Conservation (phyloP, 2,797 vertebrate genomes). For the Odontamblyopus lacepedii region DNA sequence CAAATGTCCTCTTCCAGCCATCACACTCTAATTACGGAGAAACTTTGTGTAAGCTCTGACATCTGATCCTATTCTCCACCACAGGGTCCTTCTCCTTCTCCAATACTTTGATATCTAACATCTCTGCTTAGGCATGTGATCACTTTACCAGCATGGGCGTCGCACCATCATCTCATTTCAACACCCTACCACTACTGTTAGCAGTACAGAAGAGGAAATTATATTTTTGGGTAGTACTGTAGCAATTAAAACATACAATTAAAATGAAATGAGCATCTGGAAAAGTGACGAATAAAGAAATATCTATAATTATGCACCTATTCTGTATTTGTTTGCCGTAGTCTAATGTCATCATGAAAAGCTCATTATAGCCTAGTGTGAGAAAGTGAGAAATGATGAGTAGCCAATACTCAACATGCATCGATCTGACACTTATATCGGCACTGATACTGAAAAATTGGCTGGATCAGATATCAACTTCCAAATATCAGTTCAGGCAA, state of each 20-base stretch:
- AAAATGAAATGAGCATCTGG: neutral
- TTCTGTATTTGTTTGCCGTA: too few relatives aligned
- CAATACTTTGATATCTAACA: conserved; percentile 54
- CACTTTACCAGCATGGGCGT: conserved; percentile 37
- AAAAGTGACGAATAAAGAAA: neutral
- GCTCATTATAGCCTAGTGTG: too few relatives aligned
- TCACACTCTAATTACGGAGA: conserved; percentile 73
- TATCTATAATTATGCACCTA: too few relatives aligned
- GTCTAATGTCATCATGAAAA: too few relatives aligned
- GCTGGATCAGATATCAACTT: too few relatives aligned
- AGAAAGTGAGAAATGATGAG: too few relatives aligned
- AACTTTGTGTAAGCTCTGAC: conserved; percentile 69
- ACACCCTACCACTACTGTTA: neutral
- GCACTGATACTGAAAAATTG: too few relatives aligned
- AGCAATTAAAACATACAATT: neutral
- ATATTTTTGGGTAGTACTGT: too few relatives aligned
- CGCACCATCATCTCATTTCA: neutral
- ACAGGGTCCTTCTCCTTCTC: conserved; percentile 23
- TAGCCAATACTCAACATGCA: too few relatives aligned
- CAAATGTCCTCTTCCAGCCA: conserved; percentile 63
- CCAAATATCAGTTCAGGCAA: too few relatives aligned
- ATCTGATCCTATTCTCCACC: conserved; percentile 65
- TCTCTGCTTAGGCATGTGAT: conserved; percentile 44
- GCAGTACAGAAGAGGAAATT: too few relatives aligned
- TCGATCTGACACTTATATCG: too few relatives aligned